A percentile compares a stretch with the other conserved stretches of the same genome.
These are phyloP conservation scores for Tachina lurida DNA, from an alignment of 2,888 invertebrate genomes.

Conservation along the genomic window DNA sequence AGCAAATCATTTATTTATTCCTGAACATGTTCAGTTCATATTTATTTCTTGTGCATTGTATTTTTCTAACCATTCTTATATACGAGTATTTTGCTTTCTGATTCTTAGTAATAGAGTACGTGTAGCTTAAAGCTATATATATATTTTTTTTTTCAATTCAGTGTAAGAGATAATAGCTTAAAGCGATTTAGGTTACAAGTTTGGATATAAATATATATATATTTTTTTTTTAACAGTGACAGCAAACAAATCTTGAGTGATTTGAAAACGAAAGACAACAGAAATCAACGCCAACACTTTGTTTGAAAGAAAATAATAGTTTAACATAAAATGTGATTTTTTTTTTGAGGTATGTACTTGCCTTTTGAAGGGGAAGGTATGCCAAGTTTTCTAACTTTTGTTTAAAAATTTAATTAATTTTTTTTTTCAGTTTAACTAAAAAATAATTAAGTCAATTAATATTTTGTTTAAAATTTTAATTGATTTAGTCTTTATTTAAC, in stretches of 20 bases:
- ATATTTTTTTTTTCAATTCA: conserved; percentile 18
- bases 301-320: conserved; percentile 28
- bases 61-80: conserved; percentile 15
- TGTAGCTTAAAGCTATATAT: conserved; percentile 28
- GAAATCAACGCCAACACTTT: conserved; percentile 53
- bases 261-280: background rate
- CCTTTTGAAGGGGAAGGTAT: background rate
- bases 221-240: conserved; percentile 6
- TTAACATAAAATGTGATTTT: background rate
- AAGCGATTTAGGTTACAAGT: conserved; percentile 62
- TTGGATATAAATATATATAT: background rate
- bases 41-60: background rate
- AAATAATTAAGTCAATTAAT: no score
- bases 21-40: conserved; percentile 23
- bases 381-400: background rate
- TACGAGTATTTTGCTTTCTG: background rate
- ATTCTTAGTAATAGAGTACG: conserved; percentile 3
- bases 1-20: conserved; percentile 9
- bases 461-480: no score
- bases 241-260: conserved; percentile 36
- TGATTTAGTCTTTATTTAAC: no score
- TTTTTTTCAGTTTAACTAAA: no score
- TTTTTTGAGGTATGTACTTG: background rate
- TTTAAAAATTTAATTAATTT: no score
- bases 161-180: conserved; percentile 48